Conservation (phyloP, 64 coral and sea anemone genomes). For the Pocillopora verrucosa region DNA sequence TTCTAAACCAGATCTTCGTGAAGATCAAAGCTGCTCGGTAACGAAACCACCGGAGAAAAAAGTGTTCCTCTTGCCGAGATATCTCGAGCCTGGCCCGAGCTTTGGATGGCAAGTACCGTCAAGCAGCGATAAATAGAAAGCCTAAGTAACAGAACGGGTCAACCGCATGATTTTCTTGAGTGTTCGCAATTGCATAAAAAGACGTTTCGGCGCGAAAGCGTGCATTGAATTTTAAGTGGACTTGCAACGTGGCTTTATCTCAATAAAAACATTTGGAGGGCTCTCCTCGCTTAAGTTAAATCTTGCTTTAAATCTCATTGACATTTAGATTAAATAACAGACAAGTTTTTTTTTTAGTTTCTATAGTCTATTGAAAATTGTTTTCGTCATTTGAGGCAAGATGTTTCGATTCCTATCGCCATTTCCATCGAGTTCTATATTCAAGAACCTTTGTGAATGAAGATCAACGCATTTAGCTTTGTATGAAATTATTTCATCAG, state of each 20-base stretch:
- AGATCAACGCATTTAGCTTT: background rate
- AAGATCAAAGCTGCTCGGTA: background rate
- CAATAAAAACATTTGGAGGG: no score
- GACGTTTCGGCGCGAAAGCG: background rate
- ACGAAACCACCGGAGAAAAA: background rate
- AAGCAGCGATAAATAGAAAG: background rate
- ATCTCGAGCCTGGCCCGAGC: slow-evolving; percentile 15
- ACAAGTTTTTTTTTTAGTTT: no score
- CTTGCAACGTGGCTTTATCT: no score
- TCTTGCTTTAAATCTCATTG: no score
- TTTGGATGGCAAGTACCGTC: background rate
- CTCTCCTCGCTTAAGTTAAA: no score
- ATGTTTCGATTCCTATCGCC: no score
- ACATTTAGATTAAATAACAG: no score
- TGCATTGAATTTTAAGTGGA: background rate
- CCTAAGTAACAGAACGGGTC: background rate
- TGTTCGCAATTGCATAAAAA: no score
- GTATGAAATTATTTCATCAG: background rate
- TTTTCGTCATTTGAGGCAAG: no score
- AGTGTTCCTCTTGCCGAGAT: background rate
- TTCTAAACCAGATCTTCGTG: background rate
- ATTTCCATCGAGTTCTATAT: no score
- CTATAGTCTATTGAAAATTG: no score
- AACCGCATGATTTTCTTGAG: background rate
- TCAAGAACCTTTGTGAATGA: background rate